Evolutionary conservation across 2,113 vertebrate species (phyloP).

Genomic region (Mustelus asterias): DNA sequence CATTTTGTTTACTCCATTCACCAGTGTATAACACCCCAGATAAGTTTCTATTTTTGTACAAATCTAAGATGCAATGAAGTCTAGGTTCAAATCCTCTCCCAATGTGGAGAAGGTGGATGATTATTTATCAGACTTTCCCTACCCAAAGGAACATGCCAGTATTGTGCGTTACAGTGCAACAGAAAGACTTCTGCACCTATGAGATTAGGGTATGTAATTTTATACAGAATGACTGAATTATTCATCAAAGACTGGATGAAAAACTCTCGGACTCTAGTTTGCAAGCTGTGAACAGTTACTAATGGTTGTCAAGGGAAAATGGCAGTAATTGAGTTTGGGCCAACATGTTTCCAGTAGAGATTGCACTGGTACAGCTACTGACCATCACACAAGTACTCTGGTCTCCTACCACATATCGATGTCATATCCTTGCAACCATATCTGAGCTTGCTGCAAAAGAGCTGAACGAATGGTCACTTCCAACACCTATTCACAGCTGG

Average conservation of each 20-base stretch:
- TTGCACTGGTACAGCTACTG: background rate
- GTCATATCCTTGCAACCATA: background rate
- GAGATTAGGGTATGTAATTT: background rate
- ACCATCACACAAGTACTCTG: background rate
- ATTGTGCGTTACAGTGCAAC: background rate
- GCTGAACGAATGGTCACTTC: background rate
- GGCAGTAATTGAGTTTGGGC: background rate
- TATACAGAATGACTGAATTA: background rate
- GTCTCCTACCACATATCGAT: background rate
- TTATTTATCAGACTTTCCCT: background rate
- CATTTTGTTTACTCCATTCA: background rate
- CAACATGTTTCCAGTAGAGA: background rate
- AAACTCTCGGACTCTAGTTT: background rate
- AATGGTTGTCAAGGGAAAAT: background rate
- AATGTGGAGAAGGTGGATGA: background rate
- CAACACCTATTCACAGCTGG: no score
- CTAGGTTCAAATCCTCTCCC: background rate
- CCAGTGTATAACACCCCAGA: slow-evolving; percentile 18
- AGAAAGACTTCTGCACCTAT: background rate
- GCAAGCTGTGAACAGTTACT: background rate
- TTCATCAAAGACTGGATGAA: background rate
- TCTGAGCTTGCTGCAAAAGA: background rate
- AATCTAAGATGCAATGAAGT: slow-evolving; percentile 11
- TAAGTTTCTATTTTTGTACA: slow-evolving; percentile 36
- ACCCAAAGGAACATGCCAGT: background rate